Evolutionary conservation across 2,797 vertebrate species (phyloP).

Genomic region (Poliocrania exsul): DNA sequence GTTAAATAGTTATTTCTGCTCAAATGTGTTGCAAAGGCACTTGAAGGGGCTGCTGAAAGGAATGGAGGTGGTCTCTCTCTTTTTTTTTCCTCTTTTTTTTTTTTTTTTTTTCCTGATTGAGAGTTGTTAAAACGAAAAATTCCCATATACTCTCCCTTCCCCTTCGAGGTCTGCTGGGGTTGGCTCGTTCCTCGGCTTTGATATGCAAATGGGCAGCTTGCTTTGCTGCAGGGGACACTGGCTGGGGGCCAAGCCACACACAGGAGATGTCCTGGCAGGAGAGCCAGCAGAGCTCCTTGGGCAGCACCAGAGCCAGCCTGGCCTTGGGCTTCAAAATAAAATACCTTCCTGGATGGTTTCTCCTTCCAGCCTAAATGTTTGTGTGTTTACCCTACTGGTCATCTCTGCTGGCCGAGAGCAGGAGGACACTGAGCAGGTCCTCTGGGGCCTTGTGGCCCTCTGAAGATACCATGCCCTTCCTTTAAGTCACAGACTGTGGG

Average conservation of each 20-base stretch:
- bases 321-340: constrained; percentile 72
- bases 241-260: constrained; percentile 78
- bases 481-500: background rate
- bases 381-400: constrained; percentile 70
- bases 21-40: background rate
- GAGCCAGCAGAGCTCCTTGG: constrained; percentile 55
- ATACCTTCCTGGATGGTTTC: constrained; percentile 71
- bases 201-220: constrained; percentile 84
- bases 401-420: constrained; percentile 59
- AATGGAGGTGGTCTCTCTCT: background rate
- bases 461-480: background rate
- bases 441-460: background rate
- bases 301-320: constrained; percentile 59
- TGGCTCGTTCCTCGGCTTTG: constrained; percentile 80
- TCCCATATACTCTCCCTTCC: constrained; percentile 74
- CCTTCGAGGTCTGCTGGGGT: constrained; percentile 74
- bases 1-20: constrained; percentile 50
- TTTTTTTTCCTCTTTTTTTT: background rate
- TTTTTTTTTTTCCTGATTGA: background rate
- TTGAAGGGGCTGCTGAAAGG: background rate
- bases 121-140: constrained; percentile 64
- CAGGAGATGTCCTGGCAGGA: constrained; percentile 74
- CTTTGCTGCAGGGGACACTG: constrained; percentile 81
- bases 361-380: constrained; percentile 78
- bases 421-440: constrained; percentile 59